phyloP scores from a whole-genome alignment of 2,113 vertebrate genomes.

The Paralichthys olivaceus region DNA sequence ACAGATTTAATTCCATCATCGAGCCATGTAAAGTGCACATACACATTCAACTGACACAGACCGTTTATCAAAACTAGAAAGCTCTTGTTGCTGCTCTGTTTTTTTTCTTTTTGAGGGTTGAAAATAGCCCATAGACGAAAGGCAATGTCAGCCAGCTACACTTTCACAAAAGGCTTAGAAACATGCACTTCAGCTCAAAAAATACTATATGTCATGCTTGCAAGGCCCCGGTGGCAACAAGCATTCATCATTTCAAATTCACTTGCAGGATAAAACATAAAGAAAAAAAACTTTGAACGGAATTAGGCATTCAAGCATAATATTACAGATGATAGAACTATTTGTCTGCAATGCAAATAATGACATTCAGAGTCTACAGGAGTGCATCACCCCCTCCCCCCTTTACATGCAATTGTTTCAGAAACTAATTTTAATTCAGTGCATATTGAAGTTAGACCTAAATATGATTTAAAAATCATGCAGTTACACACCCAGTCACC shows the following conservation, averaged over 20 bases:
- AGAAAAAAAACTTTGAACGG: neutral
- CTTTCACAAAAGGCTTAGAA: slow-evolving; percentile 16
- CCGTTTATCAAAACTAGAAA: slow-evolving; percentile 41
- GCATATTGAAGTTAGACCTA: slow-evolving; percentile 16
- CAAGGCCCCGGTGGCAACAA: slow-evolving; percentile 34
- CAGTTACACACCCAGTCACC: neutral
- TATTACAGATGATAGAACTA: slow-evolving; percentile 1
- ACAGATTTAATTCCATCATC: slow-evolving; percentile 12
- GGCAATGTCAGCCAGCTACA: slow-evolving; percentile 2
- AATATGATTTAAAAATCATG: slow-evolving; percentile 6
- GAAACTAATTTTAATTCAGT: neutral
- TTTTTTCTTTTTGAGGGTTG: neutral
- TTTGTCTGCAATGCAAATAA: slow-evolving; percentile 9
- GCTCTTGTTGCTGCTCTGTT: neutral
- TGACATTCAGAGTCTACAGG: slow-evolving; percentile 22
- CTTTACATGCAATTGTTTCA: slow-evolving; percentile 13
- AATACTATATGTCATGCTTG: slow-evolving; percentile 13
- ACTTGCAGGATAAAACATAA: slow-evolving; percentile 11
- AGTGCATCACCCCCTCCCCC: neutral
- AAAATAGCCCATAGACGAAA: slow-evolving; percentile 16
- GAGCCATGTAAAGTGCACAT: slow-evolving; percentile 28
- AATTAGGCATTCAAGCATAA: slow-evolving; percentile 32
- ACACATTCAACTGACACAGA: slow-evolving; percentile 18
- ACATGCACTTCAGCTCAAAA: slow-evolving; percentile 56
- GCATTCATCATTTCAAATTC: slow-evolving; percentile 24